Base-by-base conservation (phyloP, 2,888 invertebrate genomes). In the Sclerodermus sp. region DNA sequence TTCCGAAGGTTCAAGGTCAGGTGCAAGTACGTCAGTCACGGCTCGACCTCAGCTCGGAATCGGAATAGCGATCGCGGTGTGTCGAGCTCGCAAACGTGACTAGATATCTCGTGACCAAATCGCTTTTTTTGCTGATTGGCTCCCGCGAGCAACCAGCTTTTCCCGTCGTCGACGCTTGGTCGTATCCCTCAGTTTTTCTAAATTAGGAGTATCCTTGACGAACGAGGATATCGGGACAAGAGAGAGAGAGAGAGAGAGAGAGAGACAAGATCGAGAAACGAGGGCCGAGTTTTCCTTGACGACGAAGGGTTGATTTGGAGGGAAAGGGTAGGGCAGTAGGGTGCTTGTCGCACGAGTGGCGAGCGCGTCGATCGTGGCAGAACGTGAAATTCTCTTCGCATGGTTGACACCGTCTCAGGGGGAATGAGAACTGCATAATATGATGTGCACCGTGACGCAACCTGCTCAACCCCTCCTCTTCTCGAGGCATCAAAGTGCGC, bases 41-140 rank as follows among this genome's bases (percentile, higher is more conserved):
- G 29, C 16, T 30, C 49, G 47, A 55, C 49, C 57, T 57, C 32
- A n/a, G 52, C 57, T 57, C 32, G n/a, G 52, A 42, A 58, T 53
- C 44, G 52, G 52, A 51, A 44, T 53, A 47, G 49, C 52, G 58
- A 58, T 53, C n/a, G 49, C 45, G 58, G 58, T 55, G 50, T 47
- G 55, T 58, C 58, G 23, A 23, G 23, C 23, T 23, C 23, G 23
- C 53, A 53, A 50, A 58, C 49, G 55, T 49, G 58, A 52, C 58
- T 50, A 52, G 58, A 58, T 58, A 58, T 53, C 49, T 51, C 58
- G 55, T 58, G 58, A 55, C 49, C 58, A 53, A 53, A 44, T 15
- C 39, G 39, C 4, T 12, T 2, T 10, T 12, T 2, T 10, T 6
- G 14, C 39, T 39, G 14, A 16, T 12, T 23, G 23, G 23, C 23